Percentiles rank a stretch among this genome's conserved stretches.
Evolutionary conservation across 1,140 invertebrate genomes (phyloP).

Genomic region (Caerostris extrusa): DNA sequence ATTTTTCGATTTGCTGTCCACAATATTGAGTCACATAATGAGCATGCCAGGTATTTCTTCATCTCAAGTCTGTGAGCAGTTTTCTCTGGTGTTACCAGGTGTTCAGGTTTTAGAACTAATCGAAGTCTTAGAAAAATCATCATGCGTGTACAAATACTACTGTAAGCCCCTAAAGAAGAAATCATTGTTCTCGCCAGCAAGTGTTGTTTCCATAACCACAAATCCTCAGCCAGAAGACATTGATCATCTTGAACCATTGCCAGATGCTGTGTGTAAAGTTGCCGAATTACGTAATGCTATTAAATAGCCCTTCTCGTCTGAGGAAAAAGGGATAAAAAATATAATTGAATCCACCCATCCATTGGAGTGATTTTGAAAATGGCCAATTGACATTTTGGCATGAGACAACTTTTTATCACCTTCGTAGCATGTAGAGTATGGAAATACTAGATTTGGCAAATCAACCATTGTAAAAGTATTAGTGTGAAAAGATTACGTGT

Average conservation of each 20-base stretch:
- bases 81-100: slow-evolving; percentile 80
- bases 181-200: slow-evolving; percentile 30
- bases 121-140: slow-evolving; percentile 83
- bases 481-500: too few relatives aligned
- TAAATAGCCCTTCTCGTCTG: background rate
- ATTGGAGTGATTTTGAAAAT: too few relatives aligned
- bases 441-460: too few relatives aligned
- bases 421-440: too few relatives aligned
- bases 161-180: background rate
- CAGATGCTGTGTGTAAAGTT: slow-evolving; percentile 63
- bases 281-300: background rate
- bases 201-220: slow-evolving; percentile 6
- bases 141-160: slow-evolving; percentile 78
- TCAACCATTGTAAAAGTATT: too few relatives aligned
- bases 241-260: slow-evolving; percentile 61
- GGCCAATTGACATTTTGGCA: too few relatives aligned
- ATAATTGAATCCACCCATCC: too few relatives aligned
- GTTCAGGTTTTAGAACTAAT: slow-evolving; percentile 81
- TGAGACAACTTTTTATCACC: too few relatives aligned
- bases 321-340: background rate
- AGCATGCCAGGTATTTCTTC: slow-evolving; percentile 83
- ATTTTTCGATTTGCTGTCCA: slow-evolving; percentile 80
- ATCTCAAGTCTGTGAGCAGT: slow-evolving; percentile 78
- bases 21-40: slow-evolving; percentile 64
- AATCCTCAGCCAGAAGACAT: slow-evolving; percentile 25